Base-by-base conservation (phyloP, 2,888 invertebrate genomes). In the Platerodrilus igneus region DNA sequence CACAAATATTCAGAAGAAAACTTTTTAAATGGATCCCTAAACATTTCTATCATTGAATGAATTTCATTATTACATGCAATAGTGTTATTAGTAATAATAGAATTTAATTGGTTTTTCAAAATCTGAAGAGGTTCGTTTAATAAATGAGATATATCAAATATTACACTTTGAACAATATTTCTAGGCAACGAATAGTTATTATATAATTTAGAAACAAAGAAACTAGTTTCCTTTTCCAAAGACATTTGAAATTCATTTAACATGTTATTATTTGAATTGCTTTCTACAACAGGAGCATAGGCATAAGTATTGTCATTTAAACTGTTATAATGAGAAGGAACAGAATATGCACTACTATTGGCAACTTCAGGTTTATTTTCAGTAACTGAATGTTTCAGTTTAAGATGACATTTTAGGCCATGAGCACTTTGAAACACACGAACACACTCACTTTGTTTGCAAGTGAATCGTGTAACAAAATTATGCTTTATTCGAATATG, bases 401-500 rank as follows among this genome's bases (percentile, higher is more conserved):
- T n/a, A n/a, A n/a, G n/a, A n/a, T n/a, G n/a, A n/a, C n/a, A n/a
- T n/a, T n/a, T n/a, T n/a, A n/a, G n/a, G n/a, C n/a, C n/a, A n/a
- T n/a, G n/a, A n/a, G n/a, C n/a, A n/a, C n/a, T n/a, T n/a, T n/a
- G n/a, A n/a, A n/a, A n/a, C n/a, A n/a, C n/a, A n/a, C 23, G 9
- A n/a, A 10, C 4, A 23, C 4, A n/a, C 7, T 19, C 10, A 31
- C 10, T n/a, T 17, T 31, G 31, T 9, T 31, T 31, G 31, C 31
- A 31, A 7, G 19, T 10, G 17, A 19, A 6, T n/a, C 7, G 6
- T 4, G 17, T n/a, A 4, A n/a, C 4, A 18, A 13, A 31, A 4
- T 3, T 31, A 9, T 31, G 31, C 7, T 11, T 31, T 11, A 31
- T 18, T 19, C 17, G 14, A 31, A 31, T 31, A 18, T 31, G 31